These are phyloP conservation scores for Agriopis leucophaearia DNA, from an alignment of 2,888 invertebrate species.

Conservation along the genomic window DNA sequence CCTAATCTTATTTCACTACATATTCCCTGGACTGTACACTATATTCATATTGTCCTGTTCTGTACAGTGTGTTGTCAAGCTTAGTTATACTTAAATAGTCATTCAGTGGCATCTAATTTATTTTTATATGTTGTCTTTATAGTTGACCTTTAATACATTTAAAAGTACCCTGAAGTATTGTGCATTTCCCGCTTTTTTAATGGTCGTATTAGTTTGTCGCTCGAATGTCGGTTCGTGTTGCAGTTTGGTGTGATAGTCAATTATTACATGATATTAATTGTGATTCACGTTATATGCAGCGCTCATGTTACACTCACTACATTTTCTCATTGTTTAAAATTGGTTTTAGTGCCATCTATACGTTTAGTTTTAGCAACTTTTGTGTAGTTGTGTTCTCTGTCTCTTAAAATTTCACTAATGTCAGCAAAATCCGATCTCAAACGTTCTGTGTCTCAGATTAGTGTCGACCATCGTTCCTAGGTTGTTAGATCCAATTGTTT, in stretches of 20 bases:
- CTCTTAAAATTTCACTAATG: too few species aligned
- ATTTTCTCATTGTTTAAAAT: neutral
- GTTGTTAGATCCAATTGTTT: constrained; percentile 27
- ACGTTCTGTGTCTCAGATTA: neutral
- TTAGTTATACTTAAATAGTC: constrained; percentile 14
- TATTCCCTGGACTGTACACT: neutral
- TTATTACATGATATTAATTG: constrained; percentile 77
- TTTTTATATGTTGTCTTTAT: neutral
- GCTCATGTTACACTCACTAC: constrained; percentile 56
- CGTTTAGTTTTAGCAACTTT: constrained; percentile 4
- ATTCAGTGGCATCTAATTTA: constrained; percentile 17
- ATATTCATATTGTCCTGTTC: neutral
- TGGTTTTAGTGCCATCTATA: constrained; percentile 15
- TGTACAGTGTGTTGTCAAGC: neutral
- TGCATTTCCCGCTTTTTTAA: constrained; percentile 31
- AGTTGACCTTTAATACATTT: too few species aligned
- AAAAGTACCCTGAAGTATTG: neutral
- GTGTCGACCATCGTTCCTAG: constrained; percentile 13
- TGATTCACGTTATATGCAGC: constrained; percentile 46
- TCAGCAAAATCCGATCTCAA: neutral
- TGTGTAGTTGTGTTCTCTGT: neutral
- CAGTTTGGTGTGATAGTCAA: constrained; percentile 78
- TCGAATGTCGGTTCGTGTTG: constrained; percentile 49
- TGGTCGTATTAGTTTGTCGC: constrained; percentile 42
- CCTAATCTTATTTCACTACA: neutral